phyloP scores from a whole-genome alignment of 2,888 invertebrate species.

The Chrysolina haemoptera region DNA sequence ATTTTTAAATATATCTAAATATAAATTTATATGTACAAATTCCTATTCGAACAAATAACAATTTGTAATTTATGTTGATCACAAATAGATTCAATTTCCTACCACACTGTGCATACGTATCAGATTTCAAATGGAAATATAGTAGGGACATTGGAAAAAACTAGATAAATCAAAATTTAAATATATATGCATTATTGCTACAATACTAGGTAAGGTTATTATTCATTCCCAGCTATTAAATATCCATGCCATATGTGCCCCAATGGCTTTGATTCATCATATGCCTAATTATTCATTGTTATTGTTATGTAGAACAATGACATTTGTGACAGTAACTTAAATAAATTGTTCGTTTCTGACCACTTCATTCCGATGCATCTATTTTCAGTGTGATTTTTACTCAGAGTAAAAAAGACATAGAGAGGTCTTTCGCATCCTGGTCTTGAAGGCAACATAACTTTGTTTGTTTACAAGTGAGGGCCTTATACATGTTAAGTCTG shows the following conservation, averaged over 20 bases:
- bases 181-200: slow-evolving; percentile 2
- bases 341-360: slow-evolving; percentile 6
- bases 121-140: slow-evolving; percentile 22
- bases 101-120: background rate
- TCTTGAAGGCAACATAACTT: no score
- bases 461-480: no score
- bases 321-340: background rate
- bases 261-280: slow-evolving; percentile 10
- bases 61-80: background rate
- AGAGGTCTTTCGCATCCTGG: no score
- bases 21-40: background rate
- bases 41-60: background rate
- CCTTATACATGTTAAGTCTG: no score
- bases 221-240: slow-evolving; percentile 42
- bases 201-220: slow-evolving; percentile 43
- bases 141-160: slow-evolving; percentile 23
- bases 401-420: no score
- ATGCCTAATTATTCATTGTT: slow-evolving; percentile 18
- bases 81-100: slow-evolving; percentile 24
- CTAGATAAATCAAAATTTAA: slow-evolving; percentile 30
- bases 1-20: no score
- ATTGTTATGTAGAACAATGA: slow-evolving; percentile 1
- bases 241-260: slow-evolving; percentile 31
- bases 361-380: background rate
- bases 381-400: no score